Conservation (phyloP, 2,888 invertebrate genomes). For the Pasiphila rectangulata region DNA sequence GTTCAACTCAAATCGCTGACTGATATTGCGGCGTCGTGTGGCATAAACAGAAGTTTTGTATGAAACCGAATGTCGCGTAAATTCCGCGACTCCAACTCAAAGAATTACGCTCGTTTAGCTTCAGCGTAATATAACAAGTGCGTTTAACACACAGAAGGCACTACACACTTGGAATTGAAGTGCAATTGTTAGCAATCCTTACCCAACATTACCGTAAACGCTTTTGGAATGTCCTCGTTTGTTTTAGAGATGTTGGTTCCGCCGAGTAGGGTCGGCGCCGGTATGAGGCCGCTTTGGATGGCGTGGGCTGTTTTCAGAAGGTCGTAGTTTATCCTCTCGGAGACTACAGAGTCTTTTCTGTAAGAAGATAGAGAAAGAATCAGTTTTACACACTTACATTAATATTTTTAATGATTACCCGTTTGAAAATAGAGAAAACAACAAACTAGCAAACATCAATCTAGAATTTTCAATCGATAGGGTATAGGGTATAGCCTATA, state of each 20-base stretch:
- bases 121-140: slow-evolving; percentile 26
- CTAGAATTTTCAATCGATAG: too few relatives aligned
- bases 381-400: neutral
- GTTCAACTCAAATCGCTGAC: too few relatives aligned
- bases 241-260: slow-evolving; percentile 87
- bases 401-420: too few relatives aligned
- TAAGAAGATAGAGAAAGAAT: slow-evolving; percentile 30
- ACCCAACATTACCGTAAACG: slow-evolving; percentile 82
- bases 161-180: slow-evolving; percentile 23
- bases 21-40: too few relatives aligned
- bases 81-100: too few relatives aligned
- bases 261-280: slow-evolving; percentile 89
- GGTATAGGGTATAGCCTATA: too few relatives aligned
- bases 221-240: slow-evolving; percentile 91
- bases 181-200: slow-evolving; percentile 67
- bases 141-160: slow-evolving; percentile 35
- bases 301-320: slow-evolving; percentile 87
- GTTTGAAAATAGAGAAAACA: too few relatives aligned
- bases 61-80: too few relatives aligned
- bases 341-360: slow-evolving; percentile 93
- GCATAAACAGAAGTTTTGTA: too few relatives aligned
- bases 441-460: too few relatives aligned
- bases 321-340: slow-evolving; percentile 95
- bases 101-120: too few relatives aligned
- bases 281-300: slow-evolving; percentile 85